Base-by-base conservation (phyloP, 2,888 invertebrate genomes). In the Ceratothoa steindachneri region DNA sequence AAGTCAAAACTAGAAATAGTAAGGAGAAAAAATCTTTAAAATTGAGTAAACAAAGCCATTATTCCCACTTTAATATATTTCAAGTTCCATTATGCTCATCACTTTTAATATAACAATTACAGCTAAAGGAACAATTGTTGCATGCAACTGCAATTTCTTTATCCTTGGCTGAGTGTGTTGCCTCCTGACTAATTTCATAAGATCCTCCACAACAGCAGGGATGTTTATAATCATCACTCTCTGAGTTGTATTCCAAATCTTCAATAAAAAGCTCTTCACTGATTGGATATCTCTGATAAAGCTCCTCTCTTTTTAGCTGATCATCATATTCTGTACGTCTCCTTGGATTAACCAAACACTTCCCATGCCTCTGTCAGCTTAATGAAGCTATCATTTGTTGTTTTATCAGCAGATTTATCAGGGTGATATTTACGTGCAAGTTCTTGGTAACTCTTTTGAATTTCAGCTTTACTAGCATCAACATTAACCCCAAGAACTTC, bases 161-260 rank as follows among this genome's bases (percentile, higher is more conserved):
- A 53, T 79, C 79, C 1, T 72, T 74, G 19, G 76, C 67, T 29
- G 67, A 71, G 31, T 70, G 30, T 15, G 72, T 72, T 55, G 72
- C 73, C 65, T 76, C 74, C n/a, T 73, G 69, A 55, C 67, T 65
- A 51, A 79, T 69, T 12, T 71, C 69, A 51, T 76, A 79, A 28
- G 66, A 74, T n/a, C 79, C 79, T 7, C 79, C 79, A 74, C 79
- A 79, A n/a, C 79, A 66, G 30, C 79, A 79, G 1, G 51, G 53
- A 30, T 76, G 76, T n/a, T 72, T 51, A 67, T 79, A 76, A 9
- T 67, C 69, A 5, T 71, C 72, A n/a, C 69, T 72, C 30, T 79
- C 76, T 24, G 64, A 30, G 30, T 73, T 73, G 9, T 53, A 71
- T 30, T 74, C 74, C 30, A 79, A 41, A 53, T 79, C 79, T 64